Percentiles rank a stretch among this genome's conserved stretches.
Conservation (phyloP, 2,113 vertebrate species). For the Pelvicachromis taeniatus region DNA sequence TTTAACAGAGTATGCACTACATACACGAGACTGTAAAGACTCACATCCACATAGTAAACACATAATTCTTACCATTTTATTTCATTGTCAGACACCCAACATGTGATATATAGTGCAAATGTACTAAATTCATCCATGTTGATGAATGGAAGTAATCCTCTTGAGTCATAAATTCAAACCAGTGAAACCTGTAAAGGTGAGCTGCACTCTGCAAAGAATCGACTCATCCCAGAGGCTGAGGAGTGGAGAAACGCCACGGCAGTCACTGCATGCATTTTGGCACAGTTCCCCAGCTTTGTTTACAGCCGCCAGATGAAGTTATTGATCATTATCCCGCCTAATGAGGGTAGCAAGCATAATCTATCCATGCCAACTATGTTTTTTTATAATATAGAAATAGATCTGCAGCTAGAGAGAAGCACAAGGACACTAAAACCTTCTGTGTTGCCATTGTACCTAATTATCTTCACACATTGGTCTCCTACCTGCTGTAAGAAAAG, state of each 20-base stretch:
- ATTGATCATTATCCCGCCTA: neutral
- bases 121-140: neutral
- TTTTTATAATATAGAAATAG: neutral
- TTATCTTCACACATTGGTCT: neutral
- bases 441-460: neutral
- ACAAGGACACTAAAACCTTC: neutral
- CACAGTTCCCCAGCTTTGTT: neutral
- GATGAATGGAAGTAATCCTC: neutral
- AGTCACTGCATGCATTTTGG: neutral
- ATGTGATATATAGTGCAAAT: neutral
- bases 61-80: neutral
- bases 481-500: neutral
- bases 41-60: neutral
- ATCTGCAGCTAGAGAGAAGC: neutral
- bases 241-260: neutral
- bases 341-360: neutral
- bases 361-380: neutral
- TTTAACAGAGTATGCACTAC: neutral
- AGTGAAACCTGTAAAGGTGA: neutral
- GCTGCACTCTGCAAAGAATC: neutral
- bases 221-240: neutral
- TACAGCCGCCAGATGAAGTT: neutral
- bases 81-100: neutral
- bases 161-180: neutral
- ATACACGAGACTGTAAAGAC: neutral